Evolutionary conservation across 2,888 invertebrate species (phyloP).

Genomic region (Leptopilina myrica): DNA sequence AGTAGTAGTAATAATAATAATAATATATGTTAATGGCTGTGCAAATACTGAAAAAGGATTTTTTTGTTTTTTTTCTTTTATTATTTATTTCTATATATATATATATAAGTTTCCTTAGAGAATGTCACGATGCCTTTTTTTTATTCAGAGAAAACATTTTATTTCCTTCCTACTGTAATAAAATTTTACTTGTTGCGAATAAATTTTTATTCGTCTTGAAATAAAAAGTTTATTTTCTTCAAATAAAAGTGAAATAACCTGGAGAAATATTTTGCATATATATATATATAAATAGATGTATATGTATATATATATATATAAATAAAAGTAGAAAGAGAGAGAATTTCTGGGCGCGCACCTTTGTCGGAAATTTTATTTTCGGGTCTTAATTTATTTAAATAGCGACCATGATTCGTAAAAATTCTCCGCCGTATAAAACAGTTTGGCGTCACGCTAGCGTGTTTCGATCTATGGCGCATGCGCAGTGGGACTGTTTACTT

Average conservation of each 20-base stretch:
- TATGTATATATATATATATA: not conserved
- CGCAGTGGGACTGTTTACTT: too few relatives aligned
- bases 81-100: not conserved
- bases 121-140: constrained; percentile 1
- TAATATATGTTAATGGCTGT: constrained; percentile 5
- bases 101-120: not conserved
- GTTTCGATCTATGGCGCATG: too few relatives aligned
- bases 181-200: constrained; percentile 31
- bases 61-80: not conserved
- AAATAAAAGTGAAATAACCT: constrained; percentile 27
- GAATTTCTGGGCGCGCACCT: not conserved
- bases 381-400: constrained; percentile 6
- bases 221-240: constrained; percentile 25
- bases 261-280: constrained; percentile 2
- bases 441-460: too few relatives aligned
- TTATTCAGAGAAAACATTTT: constrained; percentile 26
- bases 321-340: not conserved
- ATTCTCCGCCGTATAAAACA: not conserved
- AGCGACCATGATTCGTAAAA: constrained; percentile 1
- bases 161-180: constrained; percentile 8
- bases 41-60: not conserved
- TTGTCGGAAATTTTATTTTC: constrained; percentile 14
- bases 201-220: constrained; percentile 12
- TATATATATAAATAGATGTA: not conserved
- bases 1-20: not conserved